Conservation (phyloP, 2,797 vertebrate genomes). For the Cygnus olor region DNA sequence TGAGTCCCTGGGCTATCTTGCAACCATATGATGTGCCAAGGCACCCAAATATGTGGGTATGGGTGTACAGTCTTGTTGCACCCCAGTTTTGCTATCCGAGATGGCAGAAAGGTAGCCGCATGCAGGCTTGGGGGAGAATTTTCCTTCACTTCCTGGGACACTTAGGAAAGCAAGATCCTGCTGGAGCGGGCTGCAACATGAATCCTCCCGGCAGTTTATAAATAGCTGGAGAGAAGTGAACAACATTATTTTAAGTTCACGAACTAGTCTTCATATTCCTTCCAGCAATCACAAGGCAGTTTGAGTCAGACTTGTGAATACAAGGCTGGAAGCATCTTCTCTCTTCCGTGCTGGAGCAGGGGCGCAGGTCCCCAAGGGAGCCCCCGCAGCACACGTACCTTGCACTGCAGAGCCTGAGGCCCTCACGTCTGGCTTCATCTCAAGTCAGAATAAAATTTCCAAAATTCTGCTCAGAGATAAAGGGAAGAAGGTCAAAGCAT, state of each 20-base stretch:
- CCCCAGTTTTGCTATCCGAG: background rate
- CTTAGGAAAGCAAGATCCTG: background rate
- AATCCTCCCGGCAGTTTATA: constrained; percentile 20
- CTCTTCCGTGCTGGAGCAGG: background rate
- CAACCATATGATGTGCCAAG: background rate
- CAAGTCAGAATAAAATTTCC: background rate
- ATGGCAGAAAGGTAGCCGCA: background rate
- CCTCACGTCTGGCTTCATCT: background rate
- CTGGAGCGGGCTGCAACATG: background rate
- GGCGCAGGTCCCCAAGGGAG: background rate
- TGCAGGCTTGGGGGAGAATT: background rate
- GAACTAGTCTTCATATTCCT: background rate
- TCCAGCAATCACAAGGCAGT: background rate
- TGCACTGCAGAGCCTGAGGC: background rate
- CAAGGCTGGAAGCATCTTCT: background rate
- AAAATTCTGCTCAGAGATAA: background rate
- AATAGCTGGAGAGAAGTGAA: constrained; percentile 13
- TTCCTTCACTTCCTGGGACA: background rate
- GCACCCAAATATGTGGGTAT: background rate
- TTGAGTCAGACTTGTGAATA: background rate
- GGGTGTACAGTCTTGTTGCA: background rate
- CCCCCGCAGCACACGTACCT: background rate
- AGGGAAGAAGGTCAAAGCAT: background rate
- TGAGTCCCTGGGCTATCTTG: background rate
- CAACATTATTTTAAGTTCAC: constrained; percentile 22